Evolutionary conservation across 2,888 invertebrate species (phyloP).

Genomic region (Leuctra nigra): DNA sequence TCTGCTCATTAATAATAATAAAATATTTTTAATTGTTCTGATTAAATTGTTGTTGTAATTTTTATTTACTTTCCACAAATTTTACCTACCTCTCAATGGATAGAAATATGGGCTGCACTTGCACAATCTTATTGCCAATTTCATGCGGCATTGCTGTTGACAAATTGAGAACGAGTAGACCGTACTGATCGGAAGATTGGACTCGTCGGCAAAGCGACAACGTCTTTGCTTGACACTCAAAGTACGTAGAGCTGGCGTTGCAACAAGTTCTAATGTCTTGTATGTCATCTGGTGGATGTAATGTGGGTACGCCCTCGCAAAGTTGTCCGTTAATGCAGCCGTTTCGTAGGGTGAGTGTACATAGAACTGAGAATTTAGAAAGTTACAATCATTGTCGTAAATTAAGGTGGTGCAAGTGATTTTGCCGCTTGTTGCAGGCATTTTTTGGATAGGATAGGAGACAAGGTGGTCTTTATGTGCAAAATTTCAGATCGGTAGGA

Average conservation of each 20-base stretch:
- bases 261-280: constrained; percentile 1
- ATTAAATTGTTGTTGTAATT: background rate
- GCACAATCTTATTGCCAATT: constrained; percentile 53
- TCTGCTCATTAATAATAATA: background rate
- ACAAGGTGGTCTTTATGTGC: too few species aligned
- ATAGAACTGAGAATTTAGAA: background rate
- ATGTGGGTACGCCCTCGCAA: background rate
- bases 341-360: background rate
- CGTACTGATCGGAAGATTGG: constrained; percentile 50
- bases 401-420: too few species aligned
- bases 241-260: background rate
- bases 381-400: too few species aligned
- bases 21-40: background rate
- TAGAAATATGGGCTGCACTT: constrained; percentile 69
- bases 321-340: background rate
- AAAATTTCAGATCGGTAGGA: too few species aligned
- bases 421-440: too few species aligned
- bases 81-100: constrained; percentile 35
- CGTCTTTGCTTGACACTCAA: background rate
- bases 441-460: too few species aligned
- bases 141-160: constrained; percentile 67
- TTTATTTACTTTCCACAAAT: background rate
- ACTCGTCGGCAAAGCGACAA: constrained; percentile 55
- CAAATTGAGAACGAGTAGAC: constrained; percentile 67
- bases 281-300: background rate